These are phyloP conservation scores for Bellardia pandia DNA, from an alignment of 2,888 invertebrate genomes.

Conservation along the genomic window DNA sequence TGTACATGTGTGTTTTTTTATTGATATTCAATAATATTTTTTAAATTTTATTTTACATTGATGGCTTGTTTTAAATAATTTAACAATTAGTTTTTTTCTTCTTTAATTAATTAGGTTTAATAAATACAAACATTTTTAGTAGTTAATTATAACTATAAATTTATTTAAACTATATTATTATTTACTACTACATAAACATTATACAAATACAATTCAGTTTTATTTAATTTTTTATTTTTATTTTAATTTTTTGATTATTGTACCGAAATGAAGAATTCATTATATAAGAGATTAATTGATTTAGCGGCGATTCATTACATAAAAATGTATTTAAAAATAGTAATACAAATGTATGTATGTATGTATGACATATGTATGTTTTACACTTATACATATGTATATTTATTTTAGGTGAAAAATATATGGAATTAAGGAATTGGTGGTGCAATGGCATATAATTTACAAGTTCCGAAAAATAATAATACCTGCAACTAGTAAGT, in stretches of 20 bases:
- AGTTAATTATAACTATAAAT: constrained; percentile 17
- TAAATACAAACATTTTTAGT: constrained; percentile 53
- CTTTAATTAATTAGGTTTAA: constrained; percentile 33
- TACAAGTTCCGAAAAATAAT: too few relatives aligned
- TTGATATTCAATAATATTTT: constrained; percentile 33
- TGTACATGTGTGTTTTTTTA: constrained; percentile 44
- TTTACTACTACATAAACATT: constrained; percentile 16
- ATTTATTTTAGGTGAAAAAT: too few relatives aligned
- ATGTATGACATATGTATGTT: too few relatives aligned
- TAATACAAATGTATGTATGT: too few relatives aligned
- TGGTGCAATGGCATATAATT: too few relatives aligned
- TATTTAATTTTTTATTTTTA: not conserved
- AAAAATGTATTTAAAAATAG: too few relatives aligned
- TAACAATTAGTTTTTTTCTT: constrained; percentile 48
- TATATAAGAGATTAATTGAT: constrained; percentile 20
- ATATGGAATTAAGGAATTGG: too few relatives aligned
- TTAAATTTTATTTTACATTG: constrained; percentile 10
- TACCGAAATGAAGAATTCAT: not conserved
- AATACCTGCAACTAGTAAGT: too few relatives aligned
- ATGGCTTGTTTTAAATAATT: constrained; percentile 31
- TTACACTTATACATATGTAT: too few relatives aligned
- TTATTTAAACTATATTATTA: constrained; percentile 38
- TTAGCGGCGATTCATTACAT: not conserved
- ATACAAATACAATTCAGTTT: constrained; percentile 24
- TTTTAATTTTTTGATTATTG: not conserved